Base-by-base conservation (phyloP, 2,113 vertebrate species). In the Ageneiosus marmoratus region DNA sequence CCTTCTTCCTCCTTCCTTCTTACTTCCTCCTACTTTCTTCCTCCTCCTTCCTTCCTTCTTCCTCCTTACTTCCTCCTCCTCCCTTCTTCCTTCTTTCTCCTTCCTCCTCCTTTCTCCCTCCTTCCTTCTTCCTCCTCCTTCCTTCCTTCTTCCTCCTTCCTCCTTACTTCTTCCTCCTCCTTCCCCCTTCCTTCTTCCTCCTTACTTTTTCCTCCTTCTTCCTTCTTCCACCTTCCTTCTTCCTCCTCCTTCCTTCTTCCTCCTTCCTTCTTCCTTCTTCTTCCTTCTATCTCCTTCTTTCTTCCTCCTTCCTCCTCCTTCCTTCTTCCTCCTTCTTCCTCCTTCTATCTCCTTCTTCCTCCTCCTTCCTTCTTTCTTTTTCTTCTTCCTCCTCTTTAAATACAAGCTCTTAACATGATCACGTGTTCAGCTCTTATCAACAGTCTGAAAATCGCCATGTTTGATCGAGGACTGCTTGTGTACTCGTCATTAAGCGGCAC, bases 401-500 rank as follows among this genome's bases (percentile, higher is more conserved):
- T 50, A 24, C 46, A 1, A 80, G 56, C 16, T 16, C 53, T 70
- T 51, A 18, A 27, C 24, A 1, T 72, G 82, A 63, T 77, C 72
- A 55, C 2, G 1, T 44, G 44, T 48, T 32, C 46, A 77, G 72
- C n/a, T n/a, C n/a, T n/a, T n/a, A 86, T 81, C 62, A 56, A 81
- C 51, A 78, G 24, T 24, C 63, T 37, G 53, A 46, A 44, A 83
- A 77, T 80, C 77, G 56, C n/a, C 27, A 56, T 48, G 34, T 50
- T 50, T 34, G 44, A 75, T 76, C 29, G 46, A 29, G 41, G 15
- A 16, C 15, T 22, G n/a, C 16, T 34, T 8, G 4, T 1, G 60
- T 13, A 41, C 13, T 11, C n/a, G 56, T 32, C 46, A n/a, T 77
- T 55, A 58, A 85, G 67, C 32, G 1, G 51, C 34, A 55, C 24